Percentiles rank a stretch among this genome's conserved stretches.
Evolutionary conservation across 2,113 vertebrate species (phyloP).

Genomic region (Entelurus aequoreus): DNA sequence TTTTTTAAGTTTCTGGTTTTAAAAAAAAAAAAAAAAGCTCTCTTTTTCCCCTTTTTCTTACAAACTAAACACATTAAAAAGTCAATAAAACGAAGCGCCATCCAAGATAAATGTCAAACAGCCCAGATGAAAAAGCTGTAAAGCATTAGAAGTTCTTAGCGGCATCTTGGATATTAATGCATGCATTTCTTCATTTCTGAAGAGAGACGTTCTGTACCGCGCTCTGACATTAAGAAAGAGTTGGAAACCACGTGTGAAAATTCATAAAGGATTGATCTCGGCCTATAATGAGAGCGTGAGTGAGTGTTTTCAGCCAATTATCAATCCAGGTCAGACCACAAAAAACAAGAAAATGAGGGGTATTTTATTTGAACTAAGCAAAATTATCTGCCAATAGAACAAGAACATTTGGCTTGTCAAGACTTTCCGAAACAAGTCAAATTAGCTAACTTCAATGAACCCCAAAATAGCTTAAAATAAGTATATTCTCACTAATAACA

Average conservation of each 20-base stretch:
- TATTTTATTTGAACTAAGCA: too few species aligned
- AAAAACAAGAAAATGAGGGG: not conserved
- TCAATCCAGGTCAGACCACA: not conserved
- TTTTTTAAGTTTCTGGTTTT: not conserved
- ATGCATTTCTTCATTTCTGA: not conserved
- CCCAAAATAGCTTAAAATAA: too few species aligned
- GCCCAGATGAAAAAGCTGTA: not conserved
- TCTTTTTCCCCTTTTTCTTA: not conserved
- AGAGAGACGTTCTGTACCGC: too few species aligned
- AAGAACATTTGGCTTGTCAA: too few species aligned
- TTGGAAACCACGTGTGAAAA: not conserved
- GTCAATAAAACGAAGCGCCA: not conserved
- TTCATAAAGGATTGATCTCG: not conserved
- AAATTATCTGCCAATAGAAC: too few species aligned
- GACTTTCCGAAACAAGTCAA: too few species aligned
- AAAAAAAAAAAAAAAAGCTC: not conserved
- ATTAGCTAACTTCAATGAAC: too few species aligned
- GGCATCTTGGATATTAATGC: not conserved
- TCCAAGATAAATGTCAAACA: constrained; percentile 2
- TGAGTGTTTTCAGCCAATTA: not conserved
- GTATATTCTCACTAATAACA: too few species aligned
- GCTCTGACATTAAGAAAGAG: not conserved
- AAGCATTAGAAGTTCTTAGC: not conserved
- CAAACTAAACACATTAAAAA: not conserved
- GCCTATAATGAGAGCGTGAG: not conserved